Conservation (phyloP, 37 sponge, comb jelly and placozoan species). For the Halichondria panicea region DNA sequence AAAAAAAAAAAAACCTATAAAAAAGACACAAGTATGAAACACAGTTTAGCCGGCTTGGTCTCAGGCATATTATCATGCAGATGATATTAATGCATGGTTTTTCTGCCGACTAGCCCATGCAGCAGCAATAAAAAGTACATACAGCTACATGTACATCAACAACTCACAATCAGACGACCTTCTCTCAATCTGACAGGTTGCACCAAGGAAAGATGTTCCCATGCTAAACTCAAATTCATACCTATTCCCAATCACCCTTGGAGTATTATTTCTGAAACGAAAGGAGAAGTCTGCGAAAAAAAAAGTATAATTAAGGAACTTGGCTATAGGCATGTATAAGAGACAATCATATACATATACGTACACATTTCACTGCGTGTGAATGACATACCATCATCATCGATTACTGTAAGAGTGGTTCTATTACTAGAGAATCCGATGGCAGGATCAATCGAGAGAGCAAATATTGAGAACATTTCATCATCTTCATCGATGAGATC, state of each 20-base stretch:
- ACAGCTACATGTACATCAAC: too few species aligned
- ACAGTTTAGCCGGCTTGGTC: too few species aligned
- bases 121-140: too few species aligned
- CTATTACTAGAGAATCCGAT: background rate
- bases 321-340: background rate
- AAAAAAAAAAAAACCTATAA: too few species aligned
- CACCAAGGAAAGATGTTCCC: background rate
- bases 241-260: background rate
- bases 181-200: too few species aligned
- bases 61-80: too few species aligned
- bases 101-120: too few species aligned
- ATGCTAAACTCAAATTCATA: background rate
- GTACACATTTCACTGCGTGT: background rate
- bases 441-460: background rate
- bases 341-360: background rate
- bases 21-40: too few species aligned
- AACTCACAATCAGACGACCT: too few species aligned
- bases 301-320: background rate
- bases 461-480: background rate
- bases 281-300: background rate
- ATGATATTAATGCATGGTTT: too few species aligned
- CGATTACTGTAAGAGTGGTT: background rate
- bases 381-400: slow-evolving; percentile 2
- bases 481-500: background rate
- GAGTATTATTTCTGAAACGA: background rate